Conservation (phyloP, 2,113 vertebrate species). For the Tragelaphus imberbis region DNA sequence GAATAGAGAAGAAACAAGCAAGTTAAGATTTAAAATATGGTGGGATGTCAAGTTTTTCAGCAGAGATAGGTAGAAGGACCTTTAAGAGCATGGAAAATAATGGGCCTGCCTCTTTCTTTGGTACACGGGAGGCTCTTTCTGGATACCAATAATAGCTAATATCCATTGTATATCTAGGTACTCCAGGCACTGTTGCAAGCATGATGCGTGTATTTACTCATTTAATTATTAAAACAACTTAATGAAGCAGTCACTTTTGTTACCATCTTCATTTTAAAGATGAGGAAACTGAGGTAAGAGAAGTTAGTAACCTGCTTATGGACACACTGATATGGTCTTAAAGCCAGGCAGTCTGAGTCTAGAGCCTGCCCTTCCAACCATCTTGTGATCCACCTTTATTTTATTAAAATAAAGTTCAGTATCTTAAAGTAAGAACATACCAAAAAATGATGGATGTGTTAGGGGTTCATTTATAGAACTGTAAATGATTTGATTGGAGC, state of each 20-base stretch:
- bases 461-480: not conserved
- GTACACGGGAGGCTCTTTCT: not conserved
- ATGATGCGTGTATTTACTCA: not conserved
- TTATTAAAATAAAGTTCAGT: not conserved
- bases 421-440: not conserved
- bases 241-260: not conserved
- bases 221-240: not conserved
- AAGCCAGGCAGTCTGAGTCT: not conserved
- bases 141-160: not conserved
- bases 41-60: not conserved
- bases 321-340: not conserved
- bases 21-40: not conserved
- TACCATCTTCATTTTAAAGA: not conserved
- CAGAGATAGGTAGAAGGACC: not conserved
- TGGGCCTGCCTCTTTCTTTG: not conserved
- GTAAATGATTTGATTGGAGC: not conserved
- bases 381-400: not conserved
- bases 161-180: not conserved
- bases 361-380: not conserved
- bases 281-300: not conserved
- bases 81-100: not conserved
- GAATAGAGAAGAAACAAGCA: not conserved
- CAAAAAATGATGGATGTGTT: not conserved
- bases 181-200: not conserved
- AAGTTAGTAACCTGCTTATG: not conserved